These are phyloP conservation scores for Phrynocephalus guinanensis DNA, from an alignment of 2,797 vertebrate species.

Conservation along the genomic window DNA sequence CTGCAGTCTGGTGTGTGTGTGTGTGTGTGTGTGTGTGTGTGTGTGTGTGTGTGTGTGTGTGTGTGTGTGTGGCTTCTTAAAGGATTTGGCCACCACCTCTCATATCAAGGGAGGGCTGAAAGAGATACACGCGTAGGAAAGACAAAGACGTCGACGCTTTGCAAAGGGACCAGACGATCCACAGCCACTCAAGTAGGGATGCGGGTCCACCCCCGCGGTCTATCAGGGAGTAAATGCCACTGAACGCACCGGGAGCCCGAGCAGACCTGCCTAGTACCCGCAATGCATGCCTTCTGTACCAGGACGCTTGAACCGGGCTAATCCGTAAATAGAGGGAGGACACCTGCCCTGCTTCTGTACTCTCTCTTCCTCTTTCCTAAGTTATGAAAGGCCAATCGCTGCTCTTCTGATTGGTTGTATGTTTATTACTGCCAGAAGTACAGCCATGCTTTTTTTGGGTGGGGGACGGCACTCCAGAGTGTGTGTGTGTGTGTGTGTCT, in stretches of 20 bases:
- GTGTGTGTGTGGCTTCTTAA: neutral
- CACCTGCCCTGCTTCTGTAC: conserved; percentile 6
- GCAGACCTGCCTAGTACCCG: no score
- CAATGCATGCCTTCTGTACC: neutral
- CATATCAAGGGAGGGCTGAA: no score
- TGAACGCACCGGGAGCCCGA: neutral
- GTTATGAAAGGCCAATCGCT: no score
- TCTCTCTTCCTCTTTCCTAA: neutral
- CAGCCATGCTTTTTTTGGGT: neutral
- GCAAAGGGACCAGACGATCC: neutral
- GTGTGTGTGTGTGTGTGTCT: no score
- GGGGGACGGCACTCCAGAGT: neutral
- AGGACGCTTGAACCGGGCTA: no score
- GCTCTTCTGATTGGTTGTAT: no score
- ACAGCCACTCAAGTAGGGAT: neutral
- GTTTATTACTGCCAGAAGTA: neutral
- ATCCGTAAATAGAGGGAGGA: neutral
- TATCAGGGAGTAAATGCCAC: neutral
- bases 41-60: neutral
- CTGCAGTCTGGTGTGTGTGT: neutral
- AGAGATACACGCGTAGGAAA: neutral
- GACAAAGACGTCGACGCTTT: neutral
- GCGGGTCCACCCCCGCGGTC: neutral
- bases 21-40: fast-evolving
- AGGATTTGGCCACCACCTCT: no score